Evolutionary conservation across 2,888 invertebrate species (phyloP).

Genomic region (Acleris literana): DNA sequence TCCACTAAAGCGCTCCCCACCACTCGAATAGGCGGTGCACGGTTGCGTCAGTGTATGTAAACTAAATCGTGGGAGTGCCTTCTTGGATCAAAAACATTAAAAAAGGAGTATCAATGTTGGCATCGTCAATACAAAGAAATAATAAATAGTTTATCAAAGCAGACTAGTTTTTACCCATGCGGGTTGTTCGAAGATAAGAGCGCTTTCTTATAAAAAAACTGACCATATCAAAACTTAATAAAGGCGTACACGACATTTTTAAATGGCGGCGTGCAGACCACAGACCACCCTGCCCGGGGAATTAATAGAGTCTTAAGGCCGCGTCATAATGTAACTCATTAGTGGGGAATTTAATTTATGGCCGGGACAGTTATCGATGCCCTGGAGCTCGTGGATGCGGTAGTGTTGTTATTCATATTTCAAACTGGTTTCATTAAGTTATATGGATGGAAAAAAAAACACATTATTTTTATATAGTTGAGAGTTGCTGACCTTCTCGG

Average conservation of each 20-base stretch:
- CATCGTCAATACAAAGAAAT: no score
- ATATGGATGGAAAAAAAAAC: neutral
- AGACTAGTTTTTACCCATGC: no score
- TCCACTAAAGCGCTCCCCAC: no score
- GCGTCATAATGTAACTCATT: conserved; percentile 75
- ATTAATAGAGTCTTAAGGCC: conserved; percentile 63
- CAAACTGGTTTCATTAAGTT: neutral
- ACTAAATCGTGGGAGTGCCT: no score
- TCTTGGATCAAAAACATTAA: no score
- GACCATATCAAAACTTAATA: neutral
- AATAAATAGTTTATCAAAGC: no score
- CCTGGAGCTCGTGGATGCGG: conserved; percentile 44
- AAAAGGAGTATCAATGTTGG: no score
- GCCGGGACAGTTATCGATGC: conserved; percentile 56
- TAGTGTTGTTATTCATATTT: conserved; percentile 21
- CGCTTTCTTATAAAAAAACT: conserved; percentile 5
- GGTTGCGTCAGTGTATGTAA: no score
- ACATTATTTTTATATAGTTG: no score
- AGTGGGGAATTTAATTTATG: conserved; percentile 69
- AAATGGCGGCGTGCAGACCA: conserved; percentile 12
- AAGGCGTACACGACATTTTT: conserved; percentile 22
- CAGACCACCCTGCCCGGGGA: conserved; percentile 60
- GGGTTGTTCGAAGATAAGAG: neutral
- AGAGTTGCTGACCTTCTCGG: no score
- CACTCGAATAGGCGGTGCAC: no score